Conservation (phyloP, 2,113 vertebrate species). For the Ahaetulla prasina region DNA sequence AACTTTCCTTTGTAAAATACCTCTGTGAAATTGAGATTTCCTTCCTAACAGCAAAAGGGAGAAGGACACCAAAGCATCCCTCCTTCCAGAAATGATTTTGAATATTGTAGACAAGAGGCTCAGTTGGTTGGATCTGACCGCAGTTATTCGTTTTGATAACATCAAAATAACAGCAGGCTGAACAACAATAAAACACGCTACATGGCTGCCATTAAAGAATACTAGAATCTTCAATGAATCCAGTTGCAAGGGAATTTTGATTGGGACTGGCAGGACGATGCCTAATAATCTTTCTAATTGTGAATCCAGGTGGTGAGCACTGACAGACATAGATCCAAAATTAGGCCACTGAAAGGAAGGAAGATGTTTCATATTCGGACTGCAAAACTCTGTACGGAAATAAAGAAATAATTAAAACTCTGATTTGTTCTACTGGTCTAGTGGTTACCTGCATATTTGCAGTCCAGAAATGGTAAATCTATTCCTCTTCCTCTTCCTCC, state of each 20-base stretch:
- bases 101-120: background rate
- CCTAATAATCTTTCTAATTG: background rate
- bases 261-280: background rate
- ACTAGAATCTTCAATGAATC: background rate
- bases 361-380: background rate
- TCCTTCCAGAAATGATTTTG: no score
- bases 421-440: background rate
- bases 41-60: background rate
- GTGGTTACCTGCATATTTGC: background rate
- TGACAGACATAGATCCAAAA: background rate
- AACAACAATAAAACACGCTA: background rate
- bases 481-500: background rate
- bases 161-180: background rate
- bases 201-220: background rate
- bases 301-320: background rate
- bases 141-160: background rate
- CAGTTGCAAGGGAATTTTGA: background rate
- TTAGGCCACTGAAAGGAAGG: background rate
- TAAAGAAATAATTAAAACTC: background rate
- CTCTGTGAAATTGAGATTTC: background rate
- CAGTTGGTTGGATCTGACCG: no score
- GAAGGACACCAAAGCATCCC: background rate
- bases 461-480: background rate
- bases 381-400: background rate
- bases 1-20: background rate